Evolutionary conservation across 2,888 invertebrate species (phyloP).

Genomic region (Lasioglossum pauxillum): DNA sequence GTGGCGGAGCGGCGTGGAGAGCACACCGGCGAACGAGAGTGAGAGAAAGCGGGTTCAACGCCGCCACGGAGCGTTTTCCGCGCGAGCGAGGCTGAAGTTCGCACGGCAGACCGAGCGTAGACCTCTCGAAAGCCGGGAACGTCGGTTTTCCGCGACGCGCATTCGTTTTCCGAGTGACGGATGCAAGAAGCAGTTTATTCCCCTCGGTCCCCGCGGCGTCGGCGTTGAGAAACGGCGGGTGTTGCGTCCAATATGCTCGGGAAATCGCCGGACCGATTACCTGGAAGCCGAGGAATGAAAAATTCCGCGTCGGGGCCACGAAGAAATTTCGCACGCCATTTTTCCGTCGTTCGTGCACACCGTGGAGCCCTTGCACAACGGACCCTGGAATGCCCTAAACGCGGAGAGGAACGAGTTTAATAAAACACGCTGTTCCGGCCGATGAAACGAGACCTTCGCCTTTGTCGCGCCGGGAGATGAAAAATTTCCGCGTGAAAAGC

Average conservation of each 20-base stretch:
- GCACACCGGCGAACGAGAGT: neutral
- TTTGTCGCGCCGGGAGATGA: slow-evolving; percentile 10
- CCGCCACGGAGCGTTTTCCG: neutral
- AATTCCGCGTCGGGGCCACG: slow-evolving; percentile 25
- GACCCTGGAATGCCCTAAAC: neutral
- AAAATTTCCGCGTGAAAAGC: slow-evolving; percentile 30
- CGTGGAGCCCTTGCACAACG: slow-evolving; percentile 2
- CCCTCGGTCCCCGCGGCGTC: neutral
- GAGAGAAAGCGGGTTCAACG: neutral
- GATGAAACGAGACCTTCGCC: neutral
- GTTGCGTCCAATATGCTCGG: slow-evolving; percentile 38
- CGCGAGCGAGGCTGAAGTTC: slow-evolving; percentile 1
- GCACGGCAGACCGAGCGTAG: neutral
- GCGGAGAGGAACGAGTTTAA: slow-evolving; percentile 27
- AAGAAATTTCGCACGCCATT: slow-evolving; percentile 17
- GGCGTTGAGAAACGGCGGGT: neutral
- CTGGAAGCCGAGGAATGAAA: slow-evolving; percentile 34
- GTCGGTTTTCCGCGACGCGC: neutral
- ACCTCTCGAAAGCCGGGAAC: neutral
- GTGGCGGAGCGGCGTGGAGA: neutral
- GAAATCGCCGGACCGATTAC: slow-evolving; percentile 38
- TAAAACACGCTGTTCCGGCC: neutral
- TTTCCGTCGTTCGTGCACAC: neutral
- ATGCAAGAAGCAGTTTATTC: slow-evolving; percentile 3
- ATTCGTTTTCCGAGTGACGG: neutral